Percentiles rank a stretch among this genome's conserved stretches.
Evolutionary conservation across 2,113 vertebrate species (phyloP).

Genomic region (Hipposideros armiger): DNA sequence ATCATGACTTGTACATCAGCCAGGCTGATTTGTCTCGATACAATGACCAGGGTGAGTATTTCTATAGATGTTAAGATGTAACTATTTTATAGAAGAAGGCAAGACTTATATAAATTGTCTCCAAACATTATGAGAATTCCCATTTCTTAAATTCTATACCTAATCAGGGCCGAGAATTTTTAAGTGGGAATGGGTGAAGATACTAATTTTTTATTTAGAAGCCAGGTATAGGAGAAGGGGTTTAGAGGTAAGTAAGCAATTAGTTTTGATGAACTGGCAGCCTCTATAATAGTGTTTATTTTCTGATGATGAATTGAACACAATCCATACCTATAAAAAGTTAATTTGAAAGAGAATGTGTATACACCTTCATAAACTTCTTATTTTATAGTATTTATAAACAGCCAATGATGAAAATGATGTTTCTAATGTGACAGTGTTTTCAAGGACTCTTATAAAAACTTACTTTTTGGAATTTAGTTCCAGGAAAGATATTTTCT

Average conservation of each 20-base stretch:
- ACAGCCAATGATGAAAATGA: conserved; percentile 56
- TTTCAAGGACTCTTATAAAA: conserved; percentile 39
- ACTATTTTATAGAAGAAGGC: not conserved
- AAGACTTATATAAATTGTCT: conserved; percentile 51
- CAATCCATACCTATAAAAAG: not conserved
- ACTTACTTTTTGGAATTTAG: conserved; percentile 37
- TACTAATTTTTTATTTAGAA: conserved; percentile 55
- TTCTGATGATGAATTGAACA: conserved; percentile 39
- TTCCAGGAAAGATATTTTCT: conserved; percentile 48
- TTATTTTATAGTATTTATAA: conserved; percentile 45
- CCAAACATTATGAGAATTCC: conserved; percentile 11
- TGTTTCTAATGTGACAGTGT: conserved; percentile 21
- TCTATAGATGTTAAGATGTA: conserved; percentile 34
- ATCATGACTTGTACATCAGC: conserved; percentile 98
- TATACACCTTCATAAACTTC: conserved; percentile 30
- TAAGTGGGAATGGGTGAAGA: conserved; percentile 28
- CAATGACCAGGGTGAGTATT: conserved; percentile 95
- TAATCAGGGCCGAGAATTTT: conserved; percentile 50
- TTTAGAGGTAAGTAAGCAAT: conserved; percentile 45
- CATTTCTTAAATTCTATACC: conserved; percentile 53
- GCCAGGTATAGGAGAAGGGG: not conserved
- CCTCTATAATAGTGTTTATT: not conserved
- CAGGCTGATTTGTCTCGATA: conserved; percentile 96
- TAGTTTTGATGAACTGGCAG: conserved; percentile 17
- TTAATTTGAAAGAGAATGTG: conserved; percentile 34